Base-by-base conservation (phyloP, 2,113 vertebrate species). In the Gobio gobio region DNA sequence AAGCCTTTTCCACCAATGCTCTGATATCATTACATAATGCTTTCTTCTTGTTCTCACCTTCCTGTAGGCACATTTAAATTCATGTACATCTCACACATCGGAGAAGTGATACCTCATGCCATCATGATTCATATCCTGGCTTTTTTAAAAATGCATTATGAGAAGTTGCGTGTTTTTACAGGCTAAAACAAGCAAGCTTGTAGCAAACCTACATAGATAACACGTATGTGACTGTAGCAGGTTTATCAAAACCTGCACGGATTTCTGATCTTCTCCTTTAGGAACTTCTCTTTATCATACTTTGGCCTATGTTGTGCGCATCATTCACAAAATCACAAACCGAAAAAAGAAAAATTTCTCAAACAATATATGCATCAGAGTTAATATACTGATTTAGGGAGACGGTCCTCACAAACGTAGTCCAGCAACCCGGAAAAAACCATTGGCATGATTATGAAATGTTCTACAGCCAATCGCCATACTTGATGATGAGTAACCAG, bases 51-150 rank as follows among this genome's bases (percentile, higher is more conserved):
- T 81, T 58, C 79, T 82, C 10, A 54, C 59, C 63, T 36, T 68
- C 63, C 22, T 10, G 7, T 54, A 85, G 86, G 86, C 79, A 85
- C 79, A 45, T 87, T 63, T 78, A 72, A 54, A 58, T 85, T 49
- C 58, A 58, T 5, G 10, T 47, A 85, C 47, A 84, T 56, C 76
- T 78, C 51, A 64, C 29, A 78, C 63, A 29, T 77, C 33, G 68
- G 36, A 76, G 40, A 83, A 64, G 22, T 80, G 81, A 83, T 4
- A 70, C 66, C 81, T 58, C 29, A 83, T 63, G 9, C 56, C 45
- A 63, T 51, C 45, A 54, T 33, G 51, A 78, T 58, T 54, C 29
- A 72, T 59, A 78, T 47, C 16, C 40, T 49, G 43, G 22, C 58
- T 33, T 81, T 68, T 49, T 36, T 29, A 40, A 77, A 87, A 85